Percentiles rank a stretch among this genome's conserved stretches.
Conservation (phyloP, 2,113 vertebrate species). For the Ginglymostoma cirratum region DNA sequence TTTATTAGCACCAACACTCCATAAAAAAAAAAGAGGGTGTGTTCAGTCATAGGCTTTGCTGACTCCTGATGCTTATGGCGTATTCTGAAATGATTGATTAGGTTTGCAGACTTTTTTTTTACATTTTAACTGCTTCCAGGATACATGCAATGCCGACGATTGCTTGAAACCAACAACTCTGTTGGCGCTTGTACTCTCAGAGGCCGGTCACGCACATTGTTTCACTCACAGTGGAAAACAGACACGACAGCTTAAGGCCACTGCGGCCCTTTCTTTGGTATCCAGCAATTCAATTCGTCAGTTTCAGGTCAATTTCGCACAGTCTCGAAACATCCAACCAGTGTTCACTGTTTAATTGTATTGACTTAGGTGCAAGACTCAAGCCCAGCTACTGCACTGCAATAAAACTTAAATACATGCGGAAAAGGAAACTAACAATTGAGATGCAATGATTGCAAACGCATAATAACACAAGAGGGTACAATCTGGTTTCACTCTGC, state of each 20-base stretch:
- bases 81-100: conserved; percentile 72
- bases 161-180: neutral
- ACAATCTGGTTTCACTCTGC: neutral
- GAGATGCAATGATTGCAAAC: neutral
- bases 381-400: neutral
- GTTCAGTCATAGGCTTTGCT: conserved; percentile 75
- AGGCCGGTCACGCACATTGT: neutral
- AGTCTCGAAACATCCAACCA: neutral
- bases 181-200: neutral
- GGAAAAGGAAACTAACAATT: neutral
- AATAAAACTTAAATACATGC: neutral
- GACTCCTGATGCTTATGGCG: conserved; percentile 74
- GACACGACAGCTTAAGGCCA: neutral
- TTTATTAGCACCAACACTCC: conserved; percentile 82
- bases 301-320: neutral
- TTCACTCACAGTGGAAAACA: neutral
- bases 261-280: neutral
- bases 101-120: conserved; percentile 47
- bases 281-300: neutral
- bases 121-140: conserved; percentile 59
- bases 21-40: conserved; percentile 74
- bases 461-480: neutral
- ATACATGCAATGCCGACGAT: conserved; percentile 46
- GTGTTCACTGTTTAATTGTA: neutral
- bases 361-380: neutral